A percentile compares a stretch with the other conserved stretches of the same genome.
Conservation (phyloP, 2,888 invertebrate species). For the Cataglyphis cursor region DNA sequence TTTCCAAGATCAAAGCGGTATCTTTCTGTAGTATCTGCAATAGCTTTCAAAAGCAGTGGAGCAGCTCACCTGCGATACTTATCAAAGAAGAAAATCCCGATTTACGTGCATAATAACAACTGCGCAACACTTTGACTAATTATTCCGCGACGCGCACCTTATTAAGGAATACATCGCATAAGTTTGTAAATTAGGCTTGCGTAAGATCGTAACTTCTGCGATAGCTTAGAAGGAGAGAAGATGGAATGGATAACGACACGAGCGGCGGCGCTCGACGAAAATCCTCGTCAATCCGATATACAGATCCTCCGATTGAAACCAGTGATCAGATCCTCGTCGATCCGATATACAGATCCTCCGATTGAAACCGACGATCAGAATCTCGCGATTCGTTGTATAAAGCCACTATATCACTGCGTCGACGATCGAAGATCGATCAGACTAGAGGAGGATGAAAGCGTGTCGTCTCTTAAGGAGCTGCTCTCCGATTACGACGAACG, state of each 20-base stretch:
- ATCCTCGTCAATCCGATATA: not conserved
- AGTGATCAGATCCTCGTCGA: not conserved
- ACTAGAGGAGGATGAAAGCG: constrained; percentile 45
- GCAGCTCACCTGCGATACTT: constrained; percentile 24
- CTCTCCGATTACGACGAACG: constrained; percentile 22
- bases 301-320: constrained; percentile 24
- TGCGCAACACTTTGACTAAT: constrained; percentile 49
- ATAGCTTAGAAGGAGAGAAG: not conserved
- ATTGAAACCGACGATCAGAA: not conserved
- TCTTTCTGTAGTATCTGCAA: not conserved
- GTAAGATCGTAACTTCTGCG: constrained; percentile 19
- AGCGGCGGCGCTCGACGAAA: not conserved
- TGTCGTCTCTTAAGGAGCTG: constrained; percentile 60
- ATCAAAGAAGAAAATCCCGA: constrained; percentile 27
- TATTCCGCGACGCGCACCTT: constrained; percentile 39
- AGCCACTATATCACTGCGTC: not conserved
- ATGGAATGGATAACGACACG: constrained; percentile 34
- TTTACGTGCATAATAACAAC: constrained; percentile 37
- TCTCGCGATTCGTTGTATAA: constrained; percentile 2
- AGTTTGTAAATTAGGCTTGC: constrained; percentile 47
- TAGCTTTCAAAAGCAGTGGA: constrained; percentile 27
- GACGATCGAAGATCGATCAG: constrained; percentile 38
- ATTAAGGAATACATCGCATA: constrained; percentile 38
- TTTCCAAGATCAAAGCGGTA: constrained; percentile 43
- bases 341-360: constrained; percentile 13